Base-by-base conservation (phyloP, 92 coral and sea anemone species). In the Epizoanthus scotinus region DNA sequence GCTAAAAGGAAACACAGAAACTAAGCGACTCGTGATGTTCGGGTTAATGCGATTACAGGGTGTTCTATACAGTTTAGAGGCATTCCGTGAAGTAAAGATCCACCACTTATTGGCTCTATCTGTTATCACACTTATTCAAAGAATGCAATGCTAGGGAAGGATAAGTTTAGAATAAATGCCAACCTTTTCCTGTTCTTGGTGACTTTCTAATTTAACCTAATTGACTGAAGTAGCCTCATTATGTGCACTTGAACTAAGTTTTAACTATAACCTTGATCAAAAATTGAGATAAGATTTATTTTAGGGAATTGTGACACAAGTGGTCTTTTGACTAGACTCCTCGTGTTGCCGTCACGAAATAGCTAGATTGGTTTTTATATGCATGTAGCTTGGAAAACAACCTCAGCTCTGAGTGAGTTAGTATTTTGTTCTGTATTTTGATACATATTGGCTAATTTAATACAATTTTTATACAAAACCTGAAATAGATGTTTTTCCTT, bases 11-110 rank as follows among this genome's bases (percentile, higher is more conserved):
- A 47, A 47, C 52, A 47, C 52, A 47, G 52, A 47, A 47, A 13
- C 52, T 13, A 12, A 47, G 52, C 52, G 17, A 10, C 52, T 47
- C 52, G 62, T 52, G 40, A 28, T 42, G 59, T 36, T 36, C 61
- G 56, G 13, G 17, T 54, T 36, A 58, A 59, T 59, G 67, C 68
- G 63, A 58, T 57, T 75, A 57, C 13, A 58, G 67, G 68, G 58
- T 40, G 24, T 20, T 22, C 52, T 21, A 5, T 36, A 27, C 56
- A n/a, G 2, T 19, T 20, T 40, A 58, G 34, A 44, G 55, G 63
- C 79, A 73, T 56, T 73, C 66, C 67, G 34, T 12, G 22, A 10
- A 15, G 15, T 18, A 63, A 27, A 34, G 31, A 13, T 12, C 31
- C 31, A 31, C 67, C 28, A 2, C 12, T 61, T 22, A 19, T 22